phyloP scores from a whole-genome alignment of 2,888 invertebrate species.

The Stictocephala bisonia region DNA sequence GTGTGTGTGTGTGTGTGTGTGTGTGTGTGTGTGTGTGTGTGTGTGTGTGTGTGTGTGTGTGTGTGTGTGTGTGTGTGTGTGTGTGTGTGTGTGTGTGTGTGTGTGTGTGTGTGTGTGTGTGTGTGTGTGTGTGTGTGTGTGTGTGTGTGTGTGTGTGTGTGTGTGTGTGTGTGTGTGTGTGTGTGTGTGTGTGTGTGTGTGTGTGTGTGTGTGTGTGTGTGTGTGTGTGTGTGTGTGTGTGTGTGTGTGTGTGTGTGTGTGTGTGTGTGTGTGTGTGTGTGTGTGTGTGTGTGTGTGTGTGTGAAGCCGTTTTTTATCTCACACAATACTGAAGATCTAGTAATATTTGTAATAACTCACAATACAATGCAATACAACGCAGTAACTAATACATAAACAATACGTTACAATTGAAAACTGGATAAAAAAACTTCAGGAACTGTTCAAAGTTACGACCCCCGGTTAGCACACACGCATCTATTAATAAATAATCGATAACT shows the following conservation, averaged over 20 bases:
- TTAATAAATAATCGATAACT: too few relatives aligned
- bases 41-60: conserved; percentile 29
- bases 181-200: conserved; percentile 24
- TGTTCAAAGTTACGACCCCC: too few relatives aligned
- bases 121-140: conserved; percentile 27
- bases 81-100: conserved; percentile 22
- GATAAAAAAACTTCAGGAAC: too few relatives aligned
- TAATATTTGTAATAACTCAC: too few relatives aligned
- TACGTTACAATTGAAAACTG: too few relatives aligned
- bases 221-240: conserved; percentile 25
- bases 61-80: conserved; percentile 29
- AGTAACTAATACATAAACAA: too few relatives aligned
- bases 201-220: conserved; percentile 24
- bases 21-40: conserved; percentile 29
- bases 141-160: conserved; percentile 29
- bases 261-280: conserved; percentile 29
- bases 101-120: conserved; percentile 22
- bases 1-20: conserved; percentile 29
- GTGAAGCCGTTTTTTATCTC: too few relatives aligned
- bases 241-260: conserved; percentile 29
- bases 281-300: conserved; percentile 29
- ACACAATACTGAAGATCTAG: too few relatives aligned
- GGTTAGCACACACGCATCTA: too few relatives aligned
- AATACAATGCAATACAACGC: too few relatives aligned
- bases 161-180: conserved; percentile 29